Conservation (phyloP, 2,888 invertebrate species). For the Ecliptopera silaceata region DNA sequence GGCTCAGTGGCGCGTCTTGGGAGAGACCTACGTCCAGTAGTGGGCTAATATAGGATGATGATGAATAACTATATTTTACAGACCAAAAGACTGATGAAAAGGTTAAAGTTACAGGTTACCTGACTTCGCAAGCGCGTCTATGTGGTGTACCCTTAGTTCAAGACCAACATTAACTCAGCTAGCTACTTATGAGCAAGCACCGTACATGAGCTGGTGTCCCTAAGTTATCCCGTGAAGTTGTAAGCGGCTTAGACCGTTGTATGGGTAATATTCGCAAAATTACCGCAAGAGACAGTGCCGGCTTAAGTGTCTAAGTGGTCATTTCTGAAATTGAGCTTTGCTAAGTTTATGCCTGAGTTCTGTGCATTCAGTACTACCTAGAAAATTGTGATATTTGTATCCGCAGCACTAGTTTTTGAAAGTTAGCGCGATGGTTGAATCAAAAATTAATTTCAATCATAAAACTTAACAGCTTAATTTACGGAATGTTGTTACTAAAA, state of each 20-base stretch:
- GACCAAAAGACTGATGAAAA: too few relatives aligned
- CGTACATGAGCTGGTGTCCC: slow-evolving; percentile 54
- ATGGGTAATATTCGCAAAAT: slow-evolving; percentile 71
- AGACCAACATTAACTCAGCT: slow-evolving; percentile 11
- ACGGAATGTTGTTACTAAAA: too few relatives aligned
- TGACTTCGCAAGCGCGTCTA: too few relatives aligned
- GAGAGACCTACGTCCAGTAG: too few relatives aligned
- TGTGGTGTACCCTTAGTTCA: not conserved
- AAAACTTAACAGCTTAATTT: too few relatives aligned
- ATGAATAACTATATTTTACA: too few relatives aligned
- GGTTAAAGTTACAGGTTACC: too few relatives aligned
- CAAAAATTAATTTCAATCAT: too few relatives aligned
- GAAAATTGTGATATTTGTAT: not conserved
- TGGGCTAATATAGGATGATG: too few relatives aligned
- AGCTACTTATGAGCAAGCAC: slow-evolving; percentile 42
- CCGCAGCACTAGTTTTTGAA: not conserved
- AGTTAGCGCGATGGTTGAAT: too few relatives aligned
- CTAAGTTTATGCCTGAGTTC: not conserved
- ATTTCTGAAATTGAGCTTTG: slow-evolving; percentile 13
- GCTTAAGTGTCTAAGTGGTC: slow-evolving; percentile 19
- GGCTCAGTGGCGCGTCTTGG: too few relatives aligned
- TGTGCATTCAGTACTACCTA: not conserved
- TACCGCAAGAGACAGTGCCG: slow-evolving; percentile 59
- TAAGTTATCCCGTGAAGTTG: slow-evolving; percentile 69
- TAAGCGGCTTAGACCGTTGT: slow-evolving; percentile 74